These are phyloP conservation scores for Netta rufina DNA, from an alignment of 2,797 vertebrate species.

Conservation along the genomic window DNA sequence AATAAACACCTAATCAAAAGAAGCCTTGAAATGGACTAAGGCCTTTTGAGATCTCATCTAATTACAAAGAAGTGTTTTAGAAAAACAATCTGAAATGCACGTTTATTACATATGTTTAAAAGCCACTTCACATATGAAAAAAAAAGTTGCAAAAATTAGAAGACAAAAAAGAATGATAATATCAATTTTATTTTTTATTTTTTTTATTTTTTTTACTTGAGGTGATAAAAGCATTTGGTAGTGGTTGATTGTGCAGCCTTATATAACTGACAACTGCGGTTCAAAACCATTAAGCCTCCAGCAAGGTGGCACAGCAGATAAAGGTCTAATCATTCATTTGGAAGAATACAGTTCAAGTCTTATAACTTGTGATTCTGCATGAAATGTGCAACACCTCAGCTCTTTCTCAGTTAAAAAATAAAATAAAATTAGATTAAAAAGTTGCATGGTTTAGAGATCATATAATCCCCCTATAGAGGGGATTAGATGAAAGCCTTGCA, in stretches of 20 bases:
- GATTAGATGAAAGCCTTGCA: neutral
- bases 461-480: neutral
- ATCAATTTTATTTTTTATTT: too few relatives aligned
- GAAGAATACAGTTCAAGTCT: neutral
- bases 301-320: neutral
- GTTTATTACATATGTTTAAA: neutral
- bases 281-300: neutral
- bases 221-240: neutral
- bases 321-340: slow-evolving; percentile 10
- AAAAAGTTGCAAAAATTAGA: neutral
- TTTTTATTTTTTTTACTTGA: neutral
- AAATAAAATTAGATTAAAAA: neutral
- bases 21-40: neutral
- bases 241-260: neutral
- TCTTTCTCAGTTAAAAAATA: neutral
- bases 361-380: neutral
- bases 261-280: neutral
- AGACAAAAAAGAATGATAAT: neutral
- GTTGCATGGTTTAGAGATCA: neutral
- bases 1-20: neutral
- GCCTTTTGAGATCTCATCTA: neutral
- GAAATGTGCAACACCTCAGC: neutral
- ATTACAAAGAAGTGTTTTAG: neutral
- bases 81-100: neutral
- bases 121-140: neutral